Evolutionary conservation across 2,797 vertebrate species (phyloP).

Genomic region (Alosa sapidissima): DNA sequence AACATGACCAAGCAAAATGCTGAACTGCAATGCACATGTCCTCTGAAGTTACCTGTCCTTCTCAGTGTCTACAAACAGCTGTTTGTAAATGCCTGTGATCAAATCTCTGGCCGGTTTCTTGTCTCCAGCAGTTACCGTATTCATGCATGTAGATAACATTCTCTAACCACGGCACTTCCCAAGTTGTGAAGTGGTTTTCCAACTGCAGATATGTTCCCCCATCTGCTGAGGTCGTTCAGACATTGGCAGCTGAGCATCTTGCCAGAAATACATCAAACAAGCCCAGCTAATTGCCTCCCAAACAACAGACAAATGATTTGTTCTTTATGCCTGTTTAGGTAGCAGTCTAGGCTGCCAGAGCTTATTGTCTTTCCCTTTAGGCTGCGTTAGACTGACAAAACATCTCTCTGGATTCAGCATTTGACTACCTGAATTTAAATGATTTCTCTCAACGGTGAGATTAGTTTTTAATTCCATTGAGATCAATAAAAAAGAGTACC

Average conservation of each 20-base stretch:
- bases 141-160: not conserved
- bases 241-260: not conserved
- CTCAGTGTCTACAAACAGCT: not conserved
- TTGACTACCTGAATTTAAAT: not conserved
- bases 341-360: constrained; percentile 7
- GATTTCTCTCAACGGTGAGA: not conserved
- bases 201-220: not conserved
- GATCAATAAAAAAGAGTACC: not conserved
- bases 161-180: not conserved
- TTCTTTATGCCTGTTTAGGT: not conserved
- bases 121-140: not conserved
- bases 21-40: not conserved
- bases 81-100: not conserved
- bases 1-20: not conserved
- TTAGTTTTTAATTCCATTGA: not conserved
- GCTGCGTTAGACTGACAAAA: not conserved
- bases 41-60: not conserved
- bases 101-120: not conserved
- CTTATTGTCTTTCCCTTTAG: not conserved
- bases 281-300: not conserved
- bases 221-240: constrained; percentile 13
- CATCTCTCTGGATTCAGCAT: not conserved
- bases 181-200: constrained; percentile 17
- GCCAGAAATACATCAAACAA: constrained; percentile 17
- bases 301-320: constrained; percentile 8